Conservation (phyloP, 2,888 invertebrate genomes). For the Sminthurides aquaticus region DNA sequence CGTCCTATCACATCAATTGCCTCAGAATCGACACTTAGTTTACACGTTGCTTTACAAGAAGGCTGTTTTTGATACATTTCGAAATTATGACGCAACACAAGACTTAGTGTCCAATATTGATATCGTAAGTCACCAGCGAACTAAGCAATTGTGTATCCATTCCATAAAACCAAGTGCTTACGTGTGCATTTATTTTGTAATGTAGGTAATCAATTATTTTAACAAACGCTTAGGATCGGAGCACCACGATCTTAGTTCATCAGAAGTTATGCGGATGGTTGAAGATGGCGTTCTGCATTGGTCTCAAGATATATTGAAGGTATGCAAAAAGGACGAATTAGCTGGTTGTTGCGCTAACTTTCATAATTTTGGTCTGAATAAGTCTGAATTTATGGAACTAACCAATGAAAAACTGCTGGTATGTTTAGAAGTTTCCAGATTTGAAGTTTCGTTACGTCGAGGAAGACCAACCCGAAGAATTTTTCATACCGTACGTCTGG, state of each 20-base stretch:
- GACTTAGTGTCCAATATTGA: constrained; percentile 92
- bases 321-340: constrained; percentile 47
- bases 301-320: constrained; percentile 87
- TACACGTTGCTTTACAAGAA: constrained; percentile 92
- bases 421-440: constrained; percentile 98
- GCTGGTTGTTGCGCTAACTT: neutral
- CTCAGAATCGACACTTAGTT: constrained; percentile 82
- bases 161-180: neutral
- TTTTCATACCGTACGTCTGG: constrained; percentile 99
- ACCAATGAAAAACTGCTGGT: too few species aligned
- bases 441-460: constrained; percentile 98
- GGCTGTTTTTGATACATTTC: constrained; percentile 77
- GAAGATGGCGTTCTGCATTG: constrained; percentile 86
- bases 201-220: constrained; percentile 62
- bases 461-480: constrained; percentile 96
- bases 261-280: constrained; percentile 78
- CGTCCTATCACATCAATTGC: constrained; percentile 76
- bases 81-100: constrained; percentile 80
- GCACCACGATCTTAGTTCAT: constrained; percentile 67
- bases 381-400: constrained; percentile 1
- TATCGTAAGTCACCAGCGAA: constrained; percentile 59
- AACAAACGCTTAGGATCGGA: constrained; percentile 57
- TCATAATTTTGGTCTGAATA: too few species aligned
- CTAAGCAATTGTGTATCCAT: neutral
- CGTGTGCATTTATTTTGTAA: neutral